phyloP scores from a whole-genome alignment of 2,888 invertebrate species.

The Cataglyphis albicans region DNA sequence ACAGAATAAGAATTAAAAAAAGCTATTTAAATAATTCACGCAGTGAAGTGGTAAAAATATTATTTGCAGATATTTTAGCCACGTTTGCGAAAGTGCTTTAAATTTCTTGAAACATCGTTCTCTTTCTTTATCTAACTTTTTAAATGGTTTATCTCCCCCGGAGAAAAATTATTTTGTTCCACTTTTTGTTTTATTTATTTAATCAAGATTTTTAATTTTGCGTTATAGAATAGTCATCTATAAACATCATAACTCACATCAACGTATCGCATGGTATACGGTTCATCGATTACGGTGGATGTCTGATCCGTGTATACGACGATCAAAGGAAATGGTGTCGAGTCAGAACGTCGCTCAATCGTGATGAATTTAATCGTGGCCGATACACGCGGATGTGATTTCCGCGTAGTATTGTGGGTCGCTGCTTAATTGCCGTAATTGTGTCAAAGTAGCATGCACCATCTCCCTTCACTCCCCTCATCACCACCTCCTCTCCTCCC shows the following conservation, averaged over 20 bases:
- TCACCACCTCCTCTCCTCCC: not conserved
- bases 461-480: not conserved
- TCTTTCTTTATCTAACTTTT: not conserved
- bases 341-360: constrained; percentile 55
- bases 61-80: not conserved
- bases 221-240: not conserved
- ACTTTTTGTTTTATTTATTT: not conserved
- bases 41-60: not conserved
- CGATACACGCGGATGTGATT: constrained; percentile 66
- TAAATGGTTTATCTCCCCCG: not conserved
- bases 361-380: constrained; percentile 64
- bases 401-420: constrained; percentile 67
- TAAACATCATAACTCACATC: not conserved
- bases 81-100: not conserved
- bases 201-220: constrained; percentile 3
- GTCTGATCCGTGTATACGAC: constrained; percentile 10
- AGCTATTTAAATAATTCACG: not conserved
- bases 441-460: constrained; percentile 72
- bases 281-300: constrained; percentile 12
- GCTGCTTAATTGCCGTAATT: constrained; percentile 74
- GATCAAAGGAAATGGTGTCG: constrained; percentile 46
- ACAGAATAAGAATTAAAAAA: not conserved
- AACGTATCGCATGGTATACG: not conserved
- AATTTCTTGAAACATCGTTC: not conserved
- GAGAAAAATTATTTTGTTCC: not conserved